These are phyloP conservation scores for Alosa sapidissima DNA, from an alignment of 2,797 vertebrate genomes.

Conservation along the genomic window DNA sequence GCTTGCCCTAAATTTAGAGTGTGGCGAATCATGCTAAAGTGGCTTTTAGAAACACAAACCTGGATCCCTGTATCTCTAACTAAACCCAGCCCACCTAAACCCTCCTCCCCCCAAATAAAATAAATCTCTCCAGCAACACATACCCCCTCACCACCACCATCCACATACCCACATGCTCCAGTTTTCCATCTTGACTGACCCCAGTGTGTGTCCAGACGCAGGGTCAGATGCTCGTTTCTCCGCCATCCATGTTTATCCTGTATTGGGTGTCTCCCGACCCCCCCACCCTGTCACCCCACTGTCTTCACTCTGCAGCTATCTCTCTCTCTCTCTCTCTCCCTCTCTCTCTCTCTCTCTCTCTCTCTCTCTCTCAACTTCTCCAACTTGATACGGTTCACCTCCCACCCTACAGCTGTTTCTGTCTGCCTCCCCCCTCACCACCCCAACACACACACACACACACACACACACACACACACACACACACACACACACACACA, in stretches of 20 bases:
- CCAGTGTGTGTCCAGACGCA: not conserved
- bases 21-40: conserved; percentile 60
- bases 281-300: not conserved
- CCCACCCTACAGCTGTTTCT: conserved; percentile 19
- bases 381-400: not conserved
- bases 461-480: not conserved
- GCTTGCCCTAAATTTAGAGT: conserved; percentile 67
- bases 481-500: no score
- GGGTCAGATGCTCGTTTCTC: not conserved
- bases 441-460: not conserved
- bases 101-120: not conserved
- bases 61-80: conserved; percentile 39
- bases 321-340: not conserved
- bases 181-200: not conserved
- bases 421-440: not conserved
- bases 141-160: not conserved
- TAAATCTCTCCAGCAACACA: not conserved
- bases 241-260: conserved; percentile 7
- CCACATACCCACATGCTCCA: not conserved
- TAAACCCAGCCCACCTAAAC: conserved; percentile 14
- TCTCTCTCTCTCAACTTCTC: not conserved
- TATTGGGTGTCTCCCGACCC: not conserved
- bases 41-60: conserved; percentile 60
- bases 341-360: not conserved
- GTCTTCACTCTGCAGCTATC: not conserved